Percentiles rank a stretch among this genome's conserved stretches.
Evolutionary conservation across 1,140 invertebrate genomes (phyloP).

Genomic region (Archivesica marissinica): DNA sequence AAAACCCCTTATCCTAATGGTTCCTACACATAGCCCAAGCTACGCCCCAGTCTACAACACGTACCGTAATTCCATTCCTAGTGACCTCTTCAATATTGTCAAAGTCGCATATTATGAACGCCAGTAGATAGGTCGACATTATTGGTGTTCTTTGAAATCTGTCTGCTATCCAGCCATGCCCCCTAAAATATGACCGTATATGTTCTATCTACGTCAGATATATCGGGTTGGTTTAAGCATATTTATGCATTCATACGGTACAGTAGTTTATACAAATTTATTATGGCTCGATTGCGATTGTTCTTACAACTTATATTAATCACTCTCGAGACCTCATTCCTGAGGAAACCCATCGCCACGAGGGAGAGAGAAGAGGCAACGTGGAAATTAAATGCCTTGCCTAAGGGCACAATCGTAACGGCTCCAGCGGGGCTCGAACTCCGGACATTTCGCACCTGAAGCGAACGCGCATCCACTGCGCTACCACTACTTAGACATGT

Average conservation of each 20-base stretch:
- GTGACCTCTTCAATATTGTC: constrained; percentile 87
- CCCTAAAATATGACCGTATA: neutral
- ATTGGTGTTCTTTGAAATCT: constrained; percentile 90
- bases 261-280: neutral
- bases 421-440: too few species aligned
- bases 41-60: neutral
- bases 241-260: neutral
- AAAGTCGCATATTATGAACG: constrained; percentile 94
- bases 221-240: neutral
- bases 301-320: neutral
- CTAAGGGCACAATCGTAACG: too few species aligned
- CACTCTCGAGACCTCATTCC: neutral
- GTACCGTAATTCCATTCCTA: constrained; percentile 84
- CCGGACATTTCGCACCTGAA: too few species aligned
- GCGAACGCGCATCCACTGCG: too few species aligned
- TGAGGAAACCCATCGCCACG: neutral
- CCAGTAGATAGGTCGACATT: constrained; percentile 94
- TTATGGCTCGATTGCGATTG: neutral
- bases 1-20: neutral
- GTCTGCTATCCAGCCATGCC: constrained; percentile 78
- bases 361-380: neutral
- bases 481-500: too few species aligned
- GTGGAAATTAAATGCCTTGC: too few species aligned
- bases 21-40: neutral
- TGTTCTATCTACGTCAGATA: neutral